Base-by-base conservation (phyloP, 1,140 invertebrate species). In the Bombus ignitus region DNA sequence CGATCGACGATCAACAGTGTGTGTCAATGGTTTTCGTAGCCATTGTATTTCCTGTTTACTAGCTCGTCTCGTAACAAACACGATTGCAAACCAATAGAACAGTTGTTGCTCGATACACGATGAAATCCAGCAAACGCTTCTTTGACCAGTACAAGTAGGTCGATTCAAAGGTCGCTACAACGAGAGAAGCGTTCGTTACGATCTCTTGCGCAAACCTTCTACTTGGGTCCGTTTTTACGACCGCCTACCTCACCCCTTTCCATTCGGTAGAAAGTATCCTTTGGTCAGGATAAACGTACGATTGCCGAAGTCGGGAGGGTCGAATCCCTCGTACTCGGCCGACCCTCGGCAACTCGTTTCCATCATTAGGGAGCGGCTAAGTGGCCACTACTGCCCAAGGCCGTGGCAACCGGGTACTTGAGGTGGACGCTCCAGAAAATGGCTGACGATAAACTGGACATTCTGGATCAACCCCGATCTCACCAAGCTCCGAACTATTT, bases 371-470 rank as follows among this genome's bases (percentile, higher is more conserved):
- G 85, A 89, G 82, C 70, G 82, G 82, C 86, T 81, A 85, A 91
- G 89, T 84, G 89, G 80, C 42, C 87, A 86, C 66, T 84, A 78
- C 59, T 79, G 87, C 75, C 71, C 79, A 90, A 85, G 80, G 77
- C 87, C 89, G 81, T 90, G 81, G 53, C 65, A 66, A 57, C 65
- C 59, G 65, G 62, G 86, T 70, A 81, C 72, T 87, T 53, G 80
- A 74, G 37, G 83, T 68, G 78, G 84, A 89, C 75, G 86, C 81
- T 91, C 80, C 81, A 81, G 88, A 93, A 91, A 94, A 94, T 94
- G 89, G 91, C 89, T 86, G 89, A 83, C 92, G 89, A 94, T 94
- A 93, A 91, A 94, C 89, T 86, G 89, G 89, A 92, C 91, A 93
- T 88, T 89, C 73, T 86, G 75, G 15, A 66, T n/a, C 79, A 57